Conservation (phyloP, 2,113 vertebrate species). For the Penelope pileata region DNA sequence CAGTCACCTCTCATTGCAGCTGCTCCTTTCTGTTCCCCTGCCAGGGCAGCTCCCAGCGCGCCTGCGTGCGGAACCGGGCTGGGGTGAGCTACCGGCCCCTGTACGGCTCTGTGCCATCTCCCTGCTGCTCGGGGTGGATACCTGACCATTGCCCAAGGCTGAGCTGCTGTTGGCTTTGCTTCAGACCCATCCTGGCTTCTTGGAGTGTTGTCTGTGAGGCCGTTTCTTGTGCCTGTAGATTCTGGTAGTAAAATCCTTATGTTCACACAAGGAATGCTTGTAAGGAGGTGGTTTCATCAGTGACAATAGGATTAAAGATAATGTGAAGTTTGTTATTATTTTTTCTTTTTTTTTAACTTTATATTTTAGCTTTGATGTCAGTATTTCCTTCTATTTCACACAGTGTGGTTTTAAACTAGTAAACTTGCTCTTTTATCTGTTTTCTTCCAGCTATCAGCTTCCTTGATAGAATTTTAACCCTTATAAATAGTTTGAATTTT, state of each 20-base stretch:
- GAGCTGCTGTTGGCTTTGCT: neutral
- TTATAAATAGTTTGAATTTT: neutral
- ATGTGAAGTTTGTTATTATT: neutral
- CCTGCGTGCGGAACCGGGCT: neutral
- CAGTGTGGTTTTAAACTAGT: neutral
- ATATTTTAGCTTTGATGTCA: neutral
- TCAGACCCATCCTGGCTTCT: neutral
- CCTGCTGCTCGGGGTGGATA: neutral
- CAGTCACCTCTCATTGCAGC: neutral
- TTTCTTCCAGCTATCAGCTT: neutral
- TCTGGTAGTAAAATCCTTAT: accelerated
- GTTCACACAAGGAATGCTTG: neutral
- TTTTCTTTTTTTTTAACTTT: neutral
- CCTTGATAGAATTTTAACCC: neutral
- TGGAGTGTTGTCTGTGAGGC: neutral
- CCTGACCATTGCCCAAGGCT: accelerated
- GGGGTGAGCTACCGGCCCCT: accelerated
- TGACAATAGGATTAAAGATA: neutral
- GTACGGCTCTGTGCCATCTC: accelerated
- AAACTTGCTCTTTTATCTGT: neutral
- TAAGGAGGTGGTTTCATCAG: neutral
- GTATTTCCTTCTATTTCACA: accelerated
- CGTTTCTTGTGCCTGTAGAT: neutral
- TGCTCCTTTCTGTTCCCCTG: constrained; percentile 6
- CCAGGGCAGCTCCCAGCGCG: neutral